A percentile compares a stretch with the other conserved stretches of the same genome.
These are phyloP conservation scores for Ladona fulva DNA, from an alignment of 1,140 invertebrate species.

Conservation along the genomic window DNA sequence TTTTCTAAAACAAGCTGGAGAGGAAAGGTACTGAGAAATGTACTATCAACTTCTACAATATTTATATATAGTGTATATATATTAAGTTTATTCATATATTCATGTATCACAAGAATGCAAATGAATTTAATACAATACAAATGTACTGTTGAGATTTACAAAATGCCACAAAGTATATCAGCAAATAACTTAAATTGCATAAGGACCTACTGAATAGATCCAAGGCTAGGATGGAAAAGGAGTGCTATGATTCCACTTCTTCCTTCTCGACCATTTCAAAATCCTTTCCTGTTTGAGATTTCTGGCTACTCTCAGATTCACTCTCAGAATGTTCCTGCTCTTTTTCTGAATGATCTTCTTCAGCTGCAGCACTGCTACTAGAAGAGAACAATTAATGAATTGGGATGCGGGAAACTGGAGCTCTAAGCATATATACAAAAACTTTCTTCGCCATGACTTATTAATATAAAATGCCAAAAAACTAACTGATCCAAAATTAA, in stretches of 20 bases:
- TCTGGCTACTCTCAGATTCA: conserved; percentile 57
- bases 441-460: too few species aligned
- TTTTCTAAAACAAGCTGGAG: background rate
- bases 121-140: background rate
- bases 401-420: too few species aligned
- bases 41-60: background rate
- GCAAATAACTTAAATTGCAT: background rate
- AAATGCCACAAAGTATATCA: conserved; percentile 4
- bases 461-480: too few species aligned
- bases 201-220: background rate
- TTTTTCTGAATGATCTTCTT: conserved; percentile 19
- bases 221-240: conserved; percentile 19
- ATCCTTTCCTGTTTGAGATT: conserved; percentile 67
- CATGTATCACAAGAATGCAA: conserved; percentile 1
- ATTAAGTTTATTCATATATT: background rate
- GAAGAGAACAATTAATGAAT: background rate
- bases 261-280: conserved; percentile 65
- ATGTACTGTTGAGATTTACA: background rate
- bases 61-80: background rate
- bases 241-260: conserved; percentile 41
- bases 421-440: too few species aligned
- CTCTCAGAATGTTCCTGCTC: conserved; percentile 38
- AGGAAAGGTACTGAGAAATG: background rate
- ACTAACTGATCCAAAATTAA: too few species aligned
- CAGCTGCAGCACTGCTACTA: conserved; percentile 1